A percentile compares a stretch with the other conserved stretches of the same genome.
Conservation (phyloP, 1,140 invertebrate genomes). For the Neuroterus valhalla region DNA sequence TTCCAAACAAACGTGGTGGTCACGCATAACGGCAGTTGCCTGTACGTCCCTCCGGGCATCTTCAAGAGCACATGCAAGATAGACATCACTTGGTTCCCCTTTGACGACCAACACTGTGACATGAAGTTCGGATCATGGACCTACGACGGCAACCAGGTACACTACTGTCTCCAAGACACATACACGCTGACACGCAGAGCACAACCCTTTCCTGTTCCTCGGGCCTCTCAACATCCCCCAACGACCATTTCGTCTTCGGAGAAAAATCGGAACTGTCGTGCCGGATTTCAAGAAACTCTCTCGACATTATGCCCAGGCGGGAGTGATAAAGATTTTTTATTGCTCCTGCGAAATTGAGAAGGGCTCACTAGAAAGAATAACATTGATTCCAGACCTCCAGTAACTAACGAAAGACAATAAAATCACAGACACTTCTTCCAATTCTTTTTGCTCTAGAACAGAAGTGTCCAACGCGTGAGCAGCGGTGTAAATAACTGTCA, state of each 20-base stretch:
- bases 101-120: conserved; percentile 97
- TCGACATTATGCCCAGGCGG: no score
- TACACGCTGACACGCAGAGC: conserved; percentile 58
- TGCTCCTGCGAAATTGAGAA: no score
- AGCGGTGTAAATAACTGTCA: no score
- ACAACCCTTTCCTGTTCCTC: conserved; percentile 36
- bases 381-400: no score
- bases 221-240: conserved; percentile 21
- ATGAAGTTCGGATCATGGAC: conserved; percentile 98
- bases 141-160: conserved; percentile 94
- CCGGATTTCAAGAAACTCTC: neutral
- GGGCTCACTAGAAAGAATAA: no score
- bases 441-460: no score
- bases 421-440: no score
- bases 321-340: no score
- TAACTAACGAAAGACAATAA: no score
- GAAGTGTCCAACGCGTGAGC: no score
- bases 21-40: conserved; percentile 94
- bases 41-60: conserved; percentile 98
- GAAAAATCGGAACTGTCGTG: neutral
- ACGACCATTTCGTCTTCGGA: neutral
- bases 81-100: conserved; percentile 99
- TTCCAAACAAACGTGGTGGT: conserved; percentile 98
- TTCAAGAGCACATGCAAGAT: conserved; percentile 99
- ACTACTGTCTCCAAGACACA: conserved; percentile 67